Conservation (phyloP, 2,888 invertebrate species). For the Apotomis capreana region DNA sequence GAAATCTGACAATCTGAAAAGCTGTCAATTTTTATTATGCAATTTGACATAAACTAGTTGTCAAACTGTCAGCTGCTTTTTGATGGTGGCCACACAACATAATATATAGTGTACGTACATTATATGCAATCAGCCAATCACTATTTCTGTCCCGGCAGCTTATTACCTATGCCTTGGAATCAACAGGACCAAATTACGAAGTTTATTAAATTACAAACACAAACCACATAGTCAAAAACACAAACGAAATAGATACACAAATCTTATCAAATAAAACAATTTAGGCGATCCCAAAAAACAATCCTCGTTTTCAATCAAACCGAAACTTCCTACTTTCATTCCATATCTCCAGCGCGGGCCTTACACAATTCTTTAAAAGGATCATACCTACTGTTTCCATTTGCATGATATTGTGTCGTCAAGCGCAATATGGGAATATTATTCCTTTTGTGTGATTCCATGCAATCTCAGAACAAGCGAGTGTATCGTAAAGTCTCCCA, state of each 20-base stretch:
- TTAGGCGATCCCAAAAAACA: constrained; percentile 8
- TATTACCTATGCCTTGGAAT: too few species aligned
- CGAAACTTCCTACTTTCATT: constrained; percentile 10
- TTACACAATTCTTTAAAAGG: constrained; percentile 37
- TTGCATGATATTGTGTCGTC: constrained; percentile 40
- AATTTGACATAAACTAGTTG: too few species aligned
- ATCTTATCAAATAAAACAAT: not conserved
- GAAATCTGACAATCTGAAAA: too few species aligned
- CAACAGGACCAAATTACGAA: too few species aligned
- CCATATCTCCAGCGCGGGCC: constrained; percentile 7
- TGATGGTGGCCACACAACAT: too few species aligned
- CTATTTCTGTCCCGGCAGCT: too few species aligned
- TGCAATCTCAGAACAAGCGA: constrained; percentile 32
- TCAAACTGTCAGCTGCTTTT: too few species aligned
- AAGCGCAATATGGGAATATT: constrained; percentile 38
- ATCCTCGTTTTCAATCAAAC: constrained; percentile 26
- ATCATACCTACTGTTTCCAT: constrained; percentile 37
- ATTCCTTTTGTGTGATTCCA: constrained; percentile 39
- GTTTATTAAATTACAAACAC: too few species aligned
- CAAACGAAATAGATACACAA: not conserved
- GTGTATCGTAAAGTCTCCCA: constrained; percentile 28
- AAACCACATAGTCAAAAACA: too few species aligned
- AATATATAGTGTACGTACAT: too few species aligned
- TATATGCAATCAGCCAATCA: too few species aligned
- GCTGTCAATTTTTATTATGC: too few species aligned